Conservation (phyloP, 1,140 invertebrate species). For the Portunus trituberculatus region DNA sequence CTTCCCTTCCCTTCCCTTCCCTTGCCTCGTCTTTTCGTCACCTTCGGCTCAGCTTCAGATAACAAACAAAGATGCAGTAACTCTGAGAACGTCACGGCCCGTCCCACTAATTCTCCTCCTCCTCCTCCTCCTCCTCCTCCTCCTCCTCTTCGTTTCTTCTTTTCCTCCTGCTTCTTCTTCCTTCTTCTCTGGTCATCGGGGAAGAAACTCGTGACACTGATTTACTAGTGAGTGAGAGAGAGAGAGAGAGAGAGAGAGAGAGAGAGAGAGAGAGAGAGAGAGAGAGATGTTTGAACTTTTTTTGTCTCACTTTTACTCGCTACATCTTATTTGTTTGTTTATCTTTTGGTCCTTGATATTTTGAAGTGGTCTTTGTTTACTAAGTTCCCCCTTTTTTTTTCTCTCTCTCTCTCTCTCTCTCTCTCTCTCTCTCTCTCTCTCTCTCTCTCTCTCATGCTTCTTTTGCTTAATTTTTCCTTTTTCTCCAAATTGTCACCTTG, state of each 20-base stretch:
- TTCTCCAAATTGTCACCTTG: neutral
- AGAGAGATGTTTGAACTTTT: neutral
- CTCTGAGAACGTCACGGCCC: too few relatives aligned
- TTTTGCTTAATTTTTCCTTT: neutral
- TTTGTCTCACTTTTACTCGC: neutral
- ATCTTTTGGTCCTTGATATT: neutral
- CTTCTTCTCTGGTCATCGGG: too few relatives aligned
- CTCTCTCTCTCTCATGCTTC: neutral
- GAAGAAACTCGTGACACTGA: too few relatives aligned
- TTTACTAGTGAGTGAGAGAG: too few relatives aligned
- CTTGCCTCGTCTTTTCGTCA: neutral
- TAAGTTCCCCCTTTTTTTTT: too few relatives aligned
- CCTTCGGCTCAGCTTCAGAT: neutral
- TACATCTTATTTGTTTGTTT: neutral
- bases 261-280: too few relatives aligned
- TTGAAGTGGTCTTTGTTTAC: too few relatives aligned
- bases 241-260: too few relatives aligned
- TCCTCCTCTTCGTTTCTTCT: neutral
- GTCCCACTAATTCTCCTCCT: too few relatives aligned
- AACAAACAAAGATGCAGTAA: too few relatives aligned
- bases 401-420: too few relatives aligned
- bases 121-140: neutral
- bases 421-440: slow-evolving; percentile 10
- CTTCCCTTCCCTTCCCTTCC: neutral
- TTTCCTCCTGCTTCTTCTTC: too few relatives aligned